A percentile compares a stretch with the other conserved stretches of the same genome.
phyloP scores from a whole-genome alignment of 2,888 invertebrate species.

The Chirona hameri region DNA sequence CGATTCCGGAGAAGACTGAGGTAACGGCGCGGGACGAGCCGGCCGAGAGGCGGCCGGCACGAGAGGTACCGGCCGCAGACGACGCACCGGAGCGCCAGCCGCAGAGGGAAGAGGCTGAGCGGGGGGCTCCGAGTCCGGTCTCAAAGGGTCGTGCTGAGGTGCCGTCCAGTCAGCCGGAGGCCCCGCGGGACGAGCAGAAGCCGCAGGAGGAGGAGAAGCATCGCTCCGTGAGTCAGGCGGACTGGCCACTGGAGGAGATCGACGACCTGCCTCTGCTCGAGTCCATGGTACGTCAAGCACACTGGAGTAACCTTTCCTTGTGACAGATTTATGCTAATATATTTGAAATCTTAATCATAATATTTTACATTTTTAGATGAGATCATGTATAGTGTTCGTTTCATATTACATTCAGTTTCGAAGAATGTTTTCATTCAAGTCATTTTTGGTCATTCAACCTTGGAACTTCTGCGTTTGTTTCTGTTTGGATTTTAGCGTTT shows the following conservation, averaged over 20 bases:
- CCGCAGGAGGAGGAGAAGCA: background rate
- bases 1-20: background rate
- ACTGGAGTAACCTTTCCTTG: too few relatives aligned
- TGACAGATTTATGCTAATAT: too few relatives aligned
- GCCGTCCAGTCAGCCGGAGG: background rate
- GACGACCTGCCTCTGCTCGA: background rate
- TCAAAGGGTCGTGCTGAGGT: too few relatives aligned
- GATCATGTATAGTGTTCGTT: too few relatives aligned
- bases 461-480: background rate
- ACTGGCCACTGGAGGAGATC: background rate
- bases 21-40: background rate
- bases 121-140: too few relatives aligned
- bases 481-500: background rate
- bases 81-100: background rate
- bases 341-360: too few relatives aligned
- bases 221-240: background rate
- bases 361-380: too few relatives aligned
- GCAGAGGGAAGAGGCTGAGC: background rate
- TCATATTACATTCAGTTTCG: too few relatives aligned
- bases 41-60: background rate
- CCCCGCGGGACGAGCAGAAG: background rate
- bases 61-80: background rate
- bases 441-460: too few relatives aligned
- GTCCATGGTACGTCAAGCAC: background rate
- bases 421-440: background rate